Percentiles rank a stretch among this genome's conserved stretches.
These are phyloP conservation scores for Vandiemenella viatica DNA, from an alignment of 2,888 invertebrate species.

Conservation along the genomic window DNA sequence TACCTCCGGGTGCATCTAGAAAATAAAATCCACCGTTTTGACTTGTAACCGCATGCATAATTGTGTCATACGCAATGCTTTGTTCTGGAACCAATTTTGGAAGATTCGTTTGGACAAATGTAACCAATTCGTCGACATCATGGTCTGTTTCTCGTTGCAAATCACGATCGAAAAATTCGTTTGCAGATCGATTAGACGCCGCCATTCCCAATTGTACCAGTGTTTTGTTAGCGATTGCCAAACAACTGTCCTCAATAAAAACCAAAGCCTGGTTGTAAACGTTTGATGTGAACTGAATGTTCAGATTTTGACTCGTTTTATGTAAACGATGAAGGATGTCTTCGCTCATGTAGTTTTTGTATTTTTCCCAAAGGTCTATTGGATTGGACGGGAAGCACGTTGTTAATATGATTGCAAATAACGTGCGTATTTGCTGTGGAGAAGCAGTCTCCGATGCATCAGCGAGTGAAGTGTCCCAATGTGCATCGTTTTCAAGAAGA, in stretches of 20 bases:
- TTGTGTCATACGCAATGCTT: slow-evolving; percentile 2
- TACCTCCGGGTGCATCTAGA: background rate
- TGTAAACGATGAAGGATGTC: background rate
- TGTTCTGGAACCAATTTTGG: slow-evolving; percentile 6
- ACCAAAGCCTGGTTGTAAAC: slow-evolving; percentile 23
- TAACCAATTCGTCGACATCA: slow-evolving; percentile 12
- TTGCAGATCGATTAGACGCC: slow-evolving; percentile 13
- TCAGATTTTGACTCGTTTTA: slow-evolving; percentile 16
- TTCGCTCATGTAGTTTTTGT: slow-evolving; percentile 11
- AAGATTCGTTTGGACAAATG: slow-evolving; percentile 7
- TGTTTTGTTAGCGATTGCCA: slow-evolving; percentile 13
- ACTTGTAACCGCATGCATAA: slow-evolving; percentile 2
- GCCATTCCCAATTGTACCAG: slow-evolving; percentile 21
- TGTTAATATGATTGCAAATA: too few species aligned
- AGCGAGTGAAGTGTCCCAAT: too few species aligned
- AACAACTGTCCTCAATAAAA: slow-evolving; percentile 20
- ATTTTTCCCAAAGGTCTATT: slow-evolving; percentile 13
- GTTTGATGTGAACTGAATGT: slow-evolving; percentile 17
- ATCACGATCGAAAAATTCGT: slow-evolving; percentile 18
- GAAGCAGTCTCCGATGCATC: too few species aligned
- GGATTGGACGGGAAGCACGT: slow-evolving; percentile 20
- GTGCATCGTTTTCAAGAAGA: background rate
- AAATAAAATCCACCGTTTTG: background rate
- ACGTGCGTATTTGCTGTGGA: too few species aligned
- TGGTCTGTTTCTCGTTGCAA: slow-evolving; percentile 20